Evolutionary conservation across 2,888 invertebrate species (phyloP).

Genomic region (Lithophane socia): DNA sequence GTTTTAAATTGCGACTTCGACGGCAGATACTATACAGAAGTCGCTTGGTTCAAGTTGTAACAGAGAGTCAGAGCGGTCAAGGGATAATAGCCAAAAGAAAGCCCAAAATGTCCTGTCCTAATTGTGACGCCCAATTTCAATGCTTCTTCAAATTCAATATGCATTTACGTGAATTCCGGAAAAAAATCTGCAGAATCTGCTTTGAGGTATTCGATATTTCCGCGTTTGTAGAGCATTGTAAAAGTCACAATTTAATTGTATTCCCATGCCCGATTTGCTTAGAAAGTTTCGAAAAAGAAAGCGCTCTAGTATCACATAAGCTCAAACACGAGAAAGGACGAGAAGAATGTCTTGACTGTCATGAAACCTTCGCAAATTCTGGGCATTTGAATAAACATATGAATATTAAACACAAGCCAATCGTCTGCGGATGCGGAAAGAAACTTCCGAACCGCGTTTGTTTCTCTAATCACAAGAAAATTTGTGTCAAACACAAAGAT

Average conservation of each 20-base stretch:
- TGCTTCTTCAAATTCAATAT: constrained; percentile 66
- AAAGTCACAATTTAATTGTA: constrained; percentile 59
- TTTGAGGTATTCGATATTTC: constrained; percentile 62
- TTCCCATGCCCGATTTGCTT: constrained; percentile 71
- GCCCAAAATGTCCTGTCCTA: constrained; percentile 68
- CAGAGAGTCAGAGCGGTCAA: neutral
- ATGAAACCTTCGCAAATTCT: constrained; percentile 63
- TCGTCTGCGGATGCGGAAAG: constrained; percentile 71
- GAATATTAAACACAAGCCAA: constrained; percentile 65
- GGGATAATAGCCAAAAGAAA: constrained; percentile 8
- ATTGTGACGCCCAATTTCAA: constrained; percentile 68
- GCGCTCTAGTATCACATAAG: constrained; percentile 61
- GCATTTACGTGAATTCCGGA: constrained; percentile 70
- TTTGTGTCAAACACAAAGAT: constrained; percentile 55
- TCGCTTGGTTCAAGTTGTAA: constrained; percentile 17
- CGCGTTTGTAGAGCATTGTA: constrained; percentile 62
- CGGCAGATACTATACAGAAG: constrained; percentile 28
- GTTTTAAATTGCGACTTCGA: constrained; percentile 54
- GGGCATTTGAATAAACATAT: constrained; percentile 67
- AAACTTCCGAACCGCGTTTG: constrained; percentile 73
- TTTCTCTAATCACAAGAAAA: constrained; percentile 67
- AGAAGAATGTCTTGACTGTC: constrained; percentile 72
- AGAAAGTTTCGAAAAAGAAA: constrained; percentile 63
- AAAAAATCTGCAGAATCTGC: constrained; percentile 73
- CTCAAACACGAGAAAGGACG: constrained; percentile 49